A percentile compares a stretch with the other conserved stretches of the same genome.
Conservation (phyloP, 2,113 vertebrate species). For the Acrocephalus arundinaceus region DNA sequence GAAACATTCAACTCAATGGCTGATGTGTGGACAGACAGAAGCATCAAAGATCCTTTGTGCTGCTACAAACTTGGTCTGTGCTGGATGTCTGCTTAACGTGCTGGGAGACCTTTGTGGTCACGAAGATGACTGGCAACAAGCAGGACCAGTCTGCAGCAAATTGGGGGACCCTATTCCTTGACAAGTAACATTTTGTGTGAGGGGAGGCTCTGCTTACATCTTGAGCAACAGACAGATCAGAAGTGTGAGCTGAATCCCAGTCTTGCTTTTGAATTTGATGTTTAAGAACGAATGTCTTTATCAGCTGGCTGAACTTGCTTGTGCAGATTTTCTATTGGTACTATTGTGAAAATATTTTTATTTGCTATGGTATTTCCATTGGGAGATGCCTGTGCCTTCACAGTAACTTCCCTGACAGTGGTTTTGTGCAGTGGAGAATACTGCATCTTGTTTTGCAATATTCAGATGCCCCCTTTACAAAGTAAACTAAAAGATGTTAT, state of each 20-base stretch:
- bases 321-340: background rate
- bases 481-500: background rate
- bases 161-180: background rate
- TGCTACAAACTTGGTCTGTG: background rate
- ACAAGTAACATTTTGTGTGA: background rate
- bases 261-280: background rate
- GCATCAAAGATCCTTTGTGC: background rate
- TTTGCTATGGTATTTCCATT: background rate
- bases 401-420: background rate
- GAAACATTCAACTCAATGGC: background rate
- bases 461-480: background rate
- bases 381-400: background rate
- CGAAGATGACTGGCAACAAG: background rate
- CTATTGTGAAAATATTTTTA: background rate
- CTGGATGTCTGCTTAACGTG: background rate
- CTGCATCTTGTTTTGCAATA: background rate
- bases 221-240: background rate
- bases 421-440: background rate
- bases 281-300: background rate
- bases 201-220: background rate
- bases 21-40: background rate
- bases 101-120: background rate
- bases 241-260: background rate
- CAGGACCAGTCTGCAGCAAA: background rate
- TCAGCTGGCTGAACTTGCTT: background rate